Base-by-base conservation (phyloP, 1,140 invertebrate genomes). In the Oryzaephilus surinamensis region DNA sequence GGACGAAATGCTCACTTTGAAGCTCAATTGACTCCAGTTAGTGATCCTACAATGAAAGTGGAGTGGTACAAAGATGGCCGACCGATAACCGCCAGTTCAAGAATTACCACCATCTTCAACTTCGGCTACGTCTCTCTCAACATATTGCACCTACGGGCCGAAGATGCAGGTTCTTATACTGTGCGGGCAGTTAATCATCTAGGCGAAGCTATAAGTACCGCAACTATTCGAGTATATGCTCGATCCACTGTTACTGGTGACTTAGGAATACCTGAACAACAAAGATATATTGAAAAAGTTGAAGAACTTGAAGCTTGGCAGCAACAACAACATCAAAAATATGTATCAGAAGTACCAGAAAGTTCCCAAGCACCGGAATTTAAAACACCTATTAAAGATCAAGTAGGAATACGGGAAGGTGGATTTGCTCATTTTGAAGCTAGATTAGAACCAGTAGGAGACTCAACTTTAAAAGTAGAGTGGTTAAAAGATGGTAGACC, bases 1-100 rank as follows among this genome's bases (percentile, higher is more conserved):
- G 89, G 89, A 36, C 72, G 82, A 41, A 90, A 91, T 64, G 88
- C 87, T 43, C 90, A 95, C 60, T 96, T 97, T 58, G 92, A 97
- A 72, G 91, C 84, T 46, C 87, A 94, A 62, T 72, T 97, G 0
- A 86, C 83, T 33, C 95, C 94, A 41, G 84, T 96, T 17, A 93
- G 89, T 52, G 95, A 98, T 64, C 90, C 93, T 11, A 90, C 86
- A 13, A 97, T 98, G 93, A 82, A 82, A 68, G 88, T 98, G 51
- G 93, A 98, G 67, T 99, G 94, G 94, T 93, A 87, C 66, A 93
- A 95, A 69, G 92, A 99, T 78, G 93, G 91, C 51, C 78, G 77
- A 63, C 76, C 86, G 27, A 88, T 94, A 50, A 93, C 87, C 69
- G 81, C 85, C 62, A 96, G 91, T 66, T 92, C 89, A 60, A 76